Conservation (phyloP, 2,797 vertebrate species). For the Stomatorhinus walkeri region DNA sequence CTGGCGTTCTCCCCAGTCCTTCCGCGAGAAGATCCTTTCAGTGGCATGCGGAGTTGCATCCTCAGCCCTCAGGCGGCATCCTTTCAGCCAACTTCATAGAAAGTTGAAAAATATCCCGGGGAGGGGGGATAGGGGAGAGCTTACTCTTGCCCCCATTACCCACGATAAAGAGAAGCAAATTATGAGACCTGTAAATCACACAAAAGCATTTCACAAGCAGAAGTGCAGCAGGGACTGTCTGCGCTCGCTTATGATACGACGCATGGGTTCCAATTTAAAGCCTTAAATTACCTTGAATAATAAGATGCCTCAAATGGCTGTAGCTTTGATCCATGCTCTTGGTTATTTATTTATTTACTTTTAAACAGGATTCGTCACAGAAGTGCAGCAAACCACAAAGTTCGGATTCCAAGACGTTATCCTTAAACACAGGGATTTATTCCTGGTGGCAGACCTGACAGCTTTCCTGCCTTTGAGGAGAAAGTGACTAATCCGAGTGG, state of each 20-base stretch:
- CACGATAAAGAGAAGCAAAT: background rate
- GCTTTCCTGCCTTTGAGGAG: constrained; percentile 5
- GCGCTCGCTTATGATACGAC: background rate
- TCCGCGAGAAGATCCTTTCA: constrained; percentile 48
- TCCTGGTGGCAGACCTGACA: constrained; percentile 2
- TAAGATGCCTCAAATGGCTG: background rate
- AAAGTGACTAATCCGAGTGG: background rate
- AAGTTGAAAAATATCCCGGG: constrained; percentile 47
- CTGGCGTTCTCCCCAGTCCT: background rate
- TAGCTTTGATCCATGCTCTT: background rate
- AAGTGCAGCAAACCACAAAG: background rate
- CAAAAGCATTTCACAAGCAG: background rate
- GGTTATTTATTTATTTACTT: background rate
- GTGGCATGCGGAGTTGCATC: constrained; percentile 37
- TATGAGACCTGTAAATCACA: constrained; percentile 12
- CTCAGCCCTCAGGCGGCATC: constrained; percentile 43
- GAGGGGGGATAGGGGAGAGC: constrained; percentile 20
- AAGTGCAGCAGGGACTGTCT: background rate
- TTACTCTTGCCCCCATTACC: background rate
- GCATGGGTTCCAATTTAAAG: background rate
- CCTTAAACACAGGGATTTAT: background rate
- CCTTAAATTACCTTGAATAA: background rate
- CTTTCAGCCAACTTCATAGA: constrained; percentile 53
- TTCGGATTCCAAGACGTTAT: background rate
- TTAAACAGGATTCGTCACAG: background rate